Evolutionary conservation across 2,113 vertebrate genomes (phyloP).

Genomic region (Oenanthe melanoleuca): DNA sequence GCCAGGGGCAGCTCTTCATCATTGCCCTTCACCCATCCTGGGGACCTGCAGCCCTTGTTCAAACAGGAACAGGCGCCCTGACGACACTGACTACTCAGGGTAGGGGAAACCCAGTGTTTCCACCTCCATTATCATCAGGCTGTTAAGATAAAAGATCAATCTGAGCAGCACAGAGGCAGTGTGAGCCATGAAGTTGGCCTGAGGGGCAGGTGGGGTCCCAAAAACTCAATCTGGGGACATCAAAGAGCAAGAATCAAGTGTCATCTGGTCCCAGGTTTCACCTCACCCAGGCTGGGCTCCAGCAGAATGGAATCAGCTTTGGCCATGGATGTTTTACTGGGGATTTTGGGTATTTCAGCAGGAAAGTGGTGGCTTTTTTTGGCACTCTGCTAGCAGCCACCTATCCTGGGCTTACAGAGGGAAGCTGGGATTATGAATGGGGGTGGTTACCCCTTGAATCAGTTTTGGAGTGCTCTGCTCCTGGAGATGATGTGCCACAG

Average conservation of each 20-base stretch:
- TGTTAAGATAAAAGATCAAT: neutral
- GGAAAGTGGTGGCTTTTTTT: neutral
- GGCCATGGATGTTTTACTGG: neutral
- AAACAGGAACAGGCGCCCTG: neutral
- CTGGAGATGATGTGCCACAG: neutral
- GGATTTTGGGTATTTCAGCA: neutral
- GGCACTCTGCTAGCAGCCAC: neutral
- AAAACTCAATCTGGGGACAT: neutral
- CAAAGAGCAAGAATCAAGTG: accelerated
- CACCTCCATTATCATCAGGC: neutral
- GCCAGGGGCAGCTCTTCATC: neutral
- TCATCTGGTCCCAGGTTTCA: neutral
- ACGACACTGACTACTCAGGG: neutral
- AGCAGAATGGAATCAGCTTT: neutral
- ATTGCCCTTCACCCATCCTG: neutral
- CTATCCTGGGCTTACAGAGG: neutral
- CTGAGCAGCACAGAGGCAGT: neutral
- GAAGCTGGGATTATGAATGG: neutral
- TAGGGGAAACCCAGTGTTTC: neutral
- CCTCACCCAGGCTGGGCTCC: neutral
- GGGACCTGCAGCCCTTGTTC: neutral
- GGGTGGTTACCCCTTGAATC: neutral
- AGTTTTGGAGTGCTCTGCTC: neutral
- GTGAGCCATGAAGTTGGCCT: neutral
- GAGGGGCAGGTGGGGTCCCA: neutral